Percentiles rank a stretch among this genome's conserved stretches.
Evolutionary conservation across 2,888 invertebrate genomes (phyloP).

Genomic region (Dendrolimus pini): DNA sequence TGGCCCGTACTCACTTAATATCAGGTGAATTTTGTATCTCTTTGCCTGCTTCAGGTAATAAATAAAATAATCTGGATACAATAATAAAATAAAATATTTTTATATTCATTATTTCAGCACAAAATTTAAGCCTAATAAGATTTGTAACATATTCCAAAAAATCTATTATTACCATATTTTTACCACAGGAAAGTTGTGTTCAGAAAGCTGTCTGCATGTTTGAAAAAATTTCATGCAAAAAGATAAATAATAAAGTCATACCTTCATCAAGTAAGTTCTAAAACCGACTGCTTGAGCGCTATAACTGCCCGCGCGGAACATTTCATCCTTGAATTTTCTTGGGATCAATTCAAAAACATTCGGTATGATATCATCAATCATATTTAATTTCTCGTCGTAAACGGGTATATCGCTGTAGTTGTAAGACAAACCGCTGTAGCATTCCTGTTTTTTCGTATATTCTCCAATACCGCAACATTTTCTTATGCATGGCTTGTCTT

Average conservation of each 20-base stretch:
- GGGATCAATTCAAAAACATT: neutral
- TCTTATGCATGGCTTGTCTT: neutral
- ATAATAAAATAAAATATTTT: too few relatives aligned
- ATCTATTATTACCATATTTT: too few relatives aligned
- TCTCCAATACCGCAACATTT: neutral
- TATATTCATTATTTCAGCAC: too few relatives aligned
- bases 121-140: too few relatives aligned
- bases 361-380: neutral
- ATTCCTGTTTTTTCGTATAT: neutral
- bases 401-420: constrained; percentile 8
- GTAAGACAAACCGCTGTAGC: neutral
- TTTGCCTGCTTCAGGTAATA: too few relatives aligned
- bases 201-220: too few relatives aligned
- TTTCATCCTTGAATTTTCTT: neutral
- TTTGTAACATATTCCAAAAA: too few relatives aligned
- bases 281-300: neutral
- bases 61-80: too few relatives aligned
- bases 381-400: constrained; percentile 1
- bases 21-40: too few relatives aligned
- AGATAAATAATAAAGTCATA: neutral
- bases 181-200: too few relatives aligned
- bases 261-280: neutral
- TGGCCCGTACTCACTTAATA: too few relatives aligned
- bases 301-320: neutral
- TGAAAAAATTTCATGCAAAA: too few relatives aligned